Base-by-base conservation (phyloP, 92 coral and sea anemone species). In the Isaurus tuberculatus region DNA sequence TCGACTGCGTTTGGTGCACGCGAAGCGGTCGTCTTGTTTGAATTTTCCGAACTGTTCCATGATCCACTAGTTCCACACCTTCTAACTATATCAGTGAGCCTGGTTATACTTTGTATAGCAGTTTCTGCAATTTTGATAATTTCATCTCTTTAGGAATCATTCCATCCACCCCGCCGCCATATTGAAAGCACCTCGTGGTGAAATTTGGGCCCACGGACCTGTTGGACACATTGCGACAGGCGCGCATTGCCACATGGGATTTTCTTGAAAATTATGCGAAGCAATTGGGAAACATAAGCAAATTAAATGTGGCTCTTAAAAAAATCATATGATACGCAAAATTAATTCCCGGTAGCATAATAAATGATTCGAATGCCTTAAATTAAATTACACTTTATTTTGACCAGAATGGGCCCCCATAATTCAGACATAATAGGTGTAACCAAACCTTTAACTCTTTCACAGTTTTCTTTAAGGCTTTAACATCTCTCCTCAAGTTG, bases 91-190 rank as follows among this genome's bases (percentile, higher is more conserved):
- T 86, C 75, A 34, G 88, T 55, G 65, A 90, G 85, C 69, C 86
- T 84, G 36, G 61, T 90, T n/a, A 75, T 75, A 20, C 40, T 85
- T 85, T 85, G 33, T 17, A 86, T 90, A 1, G 92, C 90, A 81
- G 55, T 81, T 71, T 86, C 87, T 14, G 88, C 92, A 75, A 86
- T 90, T 75, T 43, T 85, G 51, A 85, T 65, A 5, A 85, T 65
- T 75, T 85, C 79, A 4, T 85, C 88, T 28, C 64, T 75, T 33
- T 75, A 78, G 65, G 78, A 75, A 85, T 85, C 78, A 80, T 36
- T 84, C 36, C 88, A 84, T 14, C 79, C 86, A 23, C 27, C 31
- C n/a, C n/a, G n/a, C n/a, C n/a, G n/a, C n/a, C n/a, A n/a, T n/a
- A n/a, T n/a, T n/a, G n/a, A n/a, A n/a, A n/a, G n/a, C n/a, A n/a